A percentile compares a stretch with the other conserved stretches of the same genome.
Evolutionary conservation across 2,113 vertebrate species (phyloP).

Genomic region (Erinaceus europaeus): DNA sequence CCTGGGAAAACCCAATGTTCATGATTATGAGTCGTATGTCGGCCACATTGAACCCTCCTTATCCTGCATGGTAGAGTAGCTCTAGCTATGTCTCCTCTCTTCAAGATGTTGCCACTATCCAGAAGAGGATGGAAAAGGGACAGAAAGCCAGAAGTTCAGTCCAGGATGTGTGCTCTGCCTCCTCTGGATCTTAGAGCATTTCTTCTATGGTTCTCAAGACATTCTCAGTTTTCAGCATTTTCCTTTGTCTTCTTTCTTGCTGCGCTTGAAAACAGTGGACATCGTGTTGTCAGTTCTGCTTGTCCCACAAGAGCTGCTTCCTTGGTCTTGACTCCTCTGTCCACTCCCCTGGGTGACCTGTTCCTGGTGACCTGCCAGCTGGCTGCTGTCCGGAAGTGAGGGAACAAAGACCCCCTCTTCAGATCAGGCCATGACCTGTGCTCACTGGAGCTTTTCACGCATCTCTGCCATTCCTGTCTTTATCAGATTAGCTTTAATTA

Average conservation of each 20-base stretch:
- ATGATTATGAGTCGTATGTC: neutral
- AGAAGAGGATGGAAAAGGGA: too few relatives aligned
- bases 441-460: slow-evolving; percentile 55
- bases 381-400: neutral
- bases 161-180: neutral
- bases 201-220: too few relatives aligned
- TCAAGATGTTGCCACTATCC: neutral
- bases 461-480: slow-evolving; percentile 77
- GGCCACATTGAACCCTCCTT: neutral
- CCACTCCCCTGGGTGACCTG: slow-evolving; percentile 6
- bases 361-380: slow-evolving; percentile 56
- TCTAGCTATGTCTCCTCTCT: neutral
- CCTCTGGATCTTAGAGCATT: neutral
- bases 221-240: neutral
- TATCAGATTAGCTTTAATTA: slow-evolving; percentile 85
- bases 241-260: neutral
- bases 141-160: too few relatives aligned
- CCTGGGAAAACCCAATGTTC: neutral
- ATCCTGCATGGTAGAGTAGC: too few relatives aligned
- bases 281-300: neutral
- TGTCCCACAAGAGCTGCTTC: slow-evolving; percentile 22
- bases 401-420: slow-evolving; percentile 73
- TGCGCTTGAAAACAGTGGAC: neutral
- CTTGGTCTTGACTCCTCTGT: neutral
- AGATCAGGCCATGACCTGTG: slow-evolving; percentile 67